Conservation (phyloP, 2,888 invertebrate genomes). For the Melangyna quadrimaculata region DNA sequence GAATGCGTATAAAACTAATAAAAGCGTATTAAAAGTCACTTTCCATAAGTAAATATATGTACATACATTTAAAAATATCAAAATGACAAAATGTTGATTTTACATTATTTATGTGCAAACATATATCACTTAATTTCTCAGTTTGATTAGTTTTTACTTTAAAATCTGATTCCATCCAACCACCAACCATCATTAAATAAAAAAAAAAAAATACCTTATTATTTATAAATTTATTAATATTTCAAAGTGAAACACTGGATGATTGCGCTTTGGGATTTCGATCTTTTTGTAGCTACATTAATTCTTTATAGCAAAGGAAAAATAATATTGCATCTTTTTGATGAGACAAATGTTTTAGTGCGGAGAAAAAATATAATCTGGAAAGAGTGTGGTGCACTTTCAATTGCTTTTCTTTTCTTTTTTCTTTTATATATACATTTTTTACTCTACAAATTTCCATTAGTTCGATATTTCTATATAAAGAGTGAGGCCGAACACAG, state of each 20-base stretch:
- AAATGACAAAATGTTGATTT: background rate
- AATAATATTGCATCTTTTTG: conserved; percentile 51
- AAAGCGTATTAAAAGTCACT: too few species aligned
- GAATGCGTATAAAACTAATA: too few species aligned
- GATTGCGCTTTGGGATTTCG: conserved; percentile 41
- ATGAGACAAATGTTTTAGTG: conserved; percentile 56
- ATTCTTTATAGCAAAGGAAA: conserved; percentile 12
- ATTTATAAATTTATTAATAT: conserved; percentile 44
- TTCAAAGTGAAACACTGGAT: conserved; percentile 49
- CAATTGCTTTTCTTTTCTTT: conserved; percentile 46
- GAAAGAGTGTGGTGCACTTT: conserved; percentile 19
- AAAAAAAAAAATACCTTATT: background rate
- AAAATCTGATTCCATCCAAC: background rate
- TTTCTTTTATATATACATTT: background rate
- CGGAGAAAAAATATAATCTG: background rate
- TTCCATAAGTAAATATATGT: too few species aligned
- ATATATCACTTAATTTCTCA: background rate
- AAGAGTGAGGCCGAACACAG: background rate
- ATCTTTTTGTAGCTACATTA: background rate
- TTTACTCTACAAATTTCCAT: conserved; percentile 65
- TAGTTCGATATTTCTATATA: conserved; percentile 63
- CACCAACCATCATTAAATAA: background rate
- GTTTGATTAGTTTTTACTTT: background rate
- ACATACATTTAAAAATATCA: background rate
- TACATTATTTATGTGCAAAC: background rate